These are phyloP conservation scores for Cerastis leucographa DNA, from an alignment of 2,888 invertebrate species.

Conservation along the genomic window DNA sequence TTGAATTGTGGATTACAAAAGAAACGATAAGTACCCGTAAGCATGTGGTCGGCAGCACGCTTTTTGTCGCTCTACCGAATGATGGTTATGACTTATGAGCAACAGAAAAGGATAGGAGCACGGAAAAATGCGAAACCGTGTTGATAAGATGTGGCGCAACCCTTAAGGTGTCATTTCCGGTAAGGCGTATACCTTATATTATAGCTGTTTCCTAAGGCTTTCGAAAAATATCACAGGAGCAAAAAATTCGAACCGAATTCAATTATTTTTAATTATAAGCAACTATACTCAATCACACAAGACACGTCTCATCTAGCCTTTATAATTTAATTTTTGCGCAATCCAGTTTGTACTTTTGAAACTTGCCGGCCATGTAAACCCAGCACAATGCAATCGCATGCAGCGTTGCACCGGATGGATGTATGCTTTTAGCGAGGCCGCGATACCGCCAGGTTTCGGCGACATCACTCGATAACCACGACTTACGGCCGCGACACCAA, in stretches of 20 bases:
- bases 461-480: slow-evolving; percentile 62
- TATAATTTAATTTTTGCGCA: not conserved
- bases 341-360: not conserved
- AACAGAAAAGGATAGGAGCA: not conserved
- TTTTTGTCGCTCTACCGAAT: not conserved
- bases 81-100: not conserved
- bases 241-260: not conserved
- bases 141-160: not conserved
- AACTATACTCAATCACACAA: not conserved
- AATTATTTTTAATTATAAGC: not conserved
- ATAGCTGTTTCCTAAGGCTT: not conserved
- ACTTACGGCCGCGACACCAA: slow-evolving; percentile 49
- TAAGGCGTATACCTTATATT: not conserved
- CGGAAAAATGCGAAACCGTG: not conserved
- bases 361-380: slow-evolving; percentile 67
- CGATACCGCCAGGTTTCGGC: slow-evolving; percentile 67
- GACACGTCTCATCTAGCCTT: not conserved
- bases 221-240: not conserved
- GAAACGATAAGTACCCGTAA: not conserved
- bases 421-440: slow-evolving; percentile 76
- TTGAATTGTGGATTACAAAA: not conserved
- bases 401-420: slow-evolving; percentile 73
- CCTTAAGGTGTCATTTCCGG: not conserved
- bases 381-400: slow-evolving; percentile 67
- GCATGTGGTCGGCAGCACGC: not conserved